A percentile compares a stretch with the other conserved stretches of the same genome.
phyloP scores from a whole-genome alignment of 2,888 invertebrate genomes.

The Cataglyphis altisquamis region DNA sequence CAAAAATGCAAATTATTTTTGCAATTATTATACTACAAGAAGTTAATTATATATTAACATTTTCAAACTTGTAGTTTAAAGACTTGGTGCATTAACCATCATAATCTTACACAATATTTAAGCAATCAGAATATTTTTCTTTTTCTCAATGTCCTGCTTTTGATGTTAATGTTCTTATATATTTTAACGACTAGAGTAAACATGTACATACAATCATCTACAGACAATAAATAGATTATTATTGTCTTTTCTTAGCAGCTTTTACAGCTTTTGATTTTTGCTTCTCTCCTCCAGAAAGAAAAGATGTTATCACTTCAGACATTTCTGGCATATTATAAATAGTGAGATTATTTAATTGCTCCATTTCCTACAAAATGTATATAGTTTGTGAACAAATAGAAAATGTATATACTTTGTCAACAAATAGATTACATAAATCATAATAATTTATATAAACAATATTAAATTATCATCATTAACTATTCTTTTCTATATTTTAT shows the following conservation, averaged over 20 bases:
- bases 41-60: background rate
- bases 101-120: background rate
- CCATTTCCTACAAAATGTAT: constrained; percentile 89
- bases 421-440: constrained; percentile 34
- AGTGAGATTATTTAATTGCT: constrained; percentile 94
- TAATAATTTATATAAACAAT: constrained; percentile 10
- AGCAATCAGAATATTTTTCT: constrained; percentile 11
- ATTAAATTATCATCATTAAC: background rate
- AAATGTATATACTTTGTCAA: constrained; percentile 43
- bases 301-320: constrained; percentile 96
- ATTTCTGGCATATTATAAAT: constrained; percentile 97
- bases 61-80: constrained; percentile 13
- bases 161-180: background rate
- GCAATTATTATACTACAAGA: background rate
- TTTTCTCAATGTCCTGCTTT: background rate
- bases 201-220: constrained; percentile 56
- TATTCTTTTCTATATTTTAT: constrained; percentile 44
- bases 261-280: constrained; percentile 86
- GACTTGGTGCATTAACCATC: background rate
- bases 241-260: constrained; percentile 86
- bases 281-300: constrained; percentile 91
- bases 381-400: constrained; percentile 32
- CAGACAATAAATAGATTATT: constrained; percentile 58
- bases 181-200: constrained; percentile 67
- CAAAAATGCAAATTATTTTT: constrained; percentile 1